Evolutionary conservation across 2,888 invertebrate species (phyloP).

Genomic region (Petrolisthes manimaculis): DNA sequence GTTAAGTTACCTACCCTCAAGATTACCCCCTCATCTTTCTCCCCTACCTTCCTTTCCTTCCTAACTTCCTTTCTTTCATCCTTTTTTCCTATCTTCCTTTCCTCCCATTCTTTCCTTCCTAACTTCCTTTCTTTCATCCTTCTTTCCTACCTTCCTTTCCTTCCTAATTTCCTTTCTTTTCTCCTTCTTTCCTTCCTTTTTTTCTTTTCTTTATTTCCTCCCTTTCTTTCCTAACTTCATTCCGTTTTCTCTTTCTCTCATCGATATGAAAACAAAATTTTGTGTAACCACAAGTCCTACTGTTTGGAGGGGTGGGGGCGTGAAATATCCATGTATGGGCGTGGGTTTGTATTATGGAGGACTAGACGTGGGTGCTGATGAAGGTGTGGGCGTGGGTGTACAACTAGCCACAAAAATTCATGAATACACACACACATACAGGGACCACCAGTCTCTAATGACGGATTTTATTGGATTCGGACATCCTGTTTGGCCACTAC

Average conservation of each 20-base stretch:
- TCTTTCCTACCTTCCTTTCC: neutral
- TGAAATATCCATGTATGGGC: too few species aligned
- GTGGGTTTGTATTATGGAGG: too few species aligned
- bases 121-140: neutral
- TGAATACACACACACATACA: neutral
- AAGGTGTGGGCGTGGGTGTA: too few species aligned
- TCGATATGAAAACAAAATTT: neutral
- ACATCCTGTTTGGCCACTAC: conserved; percentile 3
- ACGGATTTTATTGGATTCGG: conserved; percentile 1
- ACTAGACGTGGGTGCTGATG: too few species aligned
- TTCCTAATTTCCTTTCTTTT: neutral
- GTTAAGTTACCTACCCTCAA: too few species aligned
- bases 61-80: neutral
- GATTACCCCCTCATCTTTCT: too few species aligned
- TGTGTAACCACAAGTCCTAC: neutral
- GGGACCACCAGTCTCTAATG: neutral
- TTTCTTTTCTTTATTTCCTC: neutral
- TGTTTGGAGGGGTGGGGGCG: too few species aligned
- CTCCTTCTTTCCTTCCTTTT: neutral
- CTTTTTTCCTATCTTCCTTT: neutral
- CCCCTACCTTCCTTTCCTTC: neutral
- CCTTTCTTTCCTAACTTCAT: neutral
- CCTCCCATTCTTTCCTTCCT: neutral
- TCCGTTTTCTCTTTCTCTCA: neutral
- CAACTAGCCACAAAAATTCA: too few species aligned